Base-by-base conservation (phyloP, 2,888 invertebrate species). In the Plebejus anna region DNA sequence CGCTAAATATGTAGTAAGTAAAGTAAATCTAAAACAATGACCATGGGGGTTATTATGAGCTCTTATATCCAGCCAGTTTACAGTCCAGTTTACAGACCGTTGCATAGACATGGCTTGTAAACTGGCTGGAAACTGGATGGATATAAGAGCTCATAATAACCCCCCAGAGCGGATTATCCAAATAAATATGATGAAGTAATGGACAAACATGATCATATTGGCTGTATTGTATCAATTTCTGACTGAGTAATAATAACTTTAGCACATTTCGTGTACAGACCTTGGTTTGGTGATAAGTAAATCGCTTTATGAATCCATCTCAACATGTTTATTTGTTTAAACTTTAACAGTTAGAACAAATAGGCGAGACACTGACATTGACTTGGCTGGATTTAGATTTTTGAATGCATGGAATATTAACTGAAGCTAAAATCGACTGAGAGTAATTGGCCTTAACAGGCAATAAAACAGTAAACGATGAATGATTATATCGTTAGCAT, bases 401-500 rank as follows among this genome's bases (percentile, higher is more conserved):
- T 55, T 51, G 51, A 9, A 11, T 47, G 9, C 47, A 47, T 47
- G 47, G 9, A 47, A 59, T 3, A 59, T 28, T 61, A 11, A 28
- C 32, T 32, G 4, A 66, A 28, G 66, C 32, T 13, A 36, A 32
- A 36, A 66, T 36, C 4, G 22, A 13, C 32, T 36, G 11, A 36
- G 32, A 66, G 32, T 13, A 5, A 66, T 66, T 66, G 66, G 32
- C 66, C 32, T 32, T 36, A 66, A 66, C 13, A 66, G 11, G 28
- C 28, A 66, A 66, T 66, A 11, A 66, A 66, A 32, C 32, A 66
- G 32, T 66, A 13, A 66, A 66, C 66, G 32, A 66, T 66, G 1
- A 66, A 32, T 66, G 66, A 66, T 28, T 61, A 28, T 66, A 36
- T 66, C 32, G 66, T 66, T 36, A 66, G 66, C 5, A 66, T 66